Base-by-base conservation (phyloP, 2,797 vertebrate species). In the Silurus lanzhouensis region DNA sequence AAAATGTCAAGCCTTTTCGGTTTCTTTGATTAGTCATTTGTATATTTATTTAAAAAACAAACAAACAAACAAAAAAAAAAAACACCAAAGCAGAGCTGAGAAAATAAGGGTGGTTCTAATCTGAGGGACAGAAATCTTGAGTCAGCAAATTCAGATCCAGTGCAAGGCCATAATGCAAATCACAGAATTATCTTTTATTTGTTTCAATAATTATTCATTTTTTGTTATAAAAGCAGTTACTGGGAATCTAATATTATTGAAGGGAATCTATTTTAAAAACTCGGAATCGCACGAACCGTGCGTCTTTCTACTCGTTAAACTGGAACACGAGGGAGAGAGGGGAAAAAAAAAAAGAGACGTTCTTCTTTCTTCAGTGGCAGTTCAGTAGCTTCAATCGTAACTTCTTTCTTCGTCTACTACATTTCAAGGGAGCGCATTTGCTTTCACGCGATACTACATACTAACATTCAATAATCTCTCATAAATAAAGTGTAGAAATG, bases 361-460 rank as follows among this genome's bases (percentile, higher is more conserved):
- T 10, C 38, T 60, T 78, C 31, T 8, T 79, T n/a, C 76, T 79
- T n/a, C 76, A n/a, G 52, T 63, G 77, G 77, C 77, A 80, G 78
- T 80, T 80, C 25, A 48, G 60, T 46, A 81, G 61, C 60, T 48
- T 60, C 19, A 78, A 60, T 38, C 38, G 38, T 52, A 52, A 10
- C 48, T 7, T 52, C 20, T 8, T 2, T 63, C 27, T 63, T 5
- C 3, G 3, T 22, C 27, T 20, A 38, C 27, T 38, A 38, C 27
- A 63, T 79, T 63, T 80, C 61, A 63, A 63, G 38, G 61, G 66
- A 81, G 61, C 66, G 63, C 66, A 66, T 66, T 66, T 25, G n/a
- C 14, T 17, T 48, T 64, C 60, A 52, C 61, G 9, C 25, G 60
- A 14, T 60, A 5, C 27, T 58, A 38, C 2, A 77, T 20, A 7